Base-by-base conservation (phyloP, 2,797 vertebrate genomes). In the Tadarida brasiliensis region DNA sequence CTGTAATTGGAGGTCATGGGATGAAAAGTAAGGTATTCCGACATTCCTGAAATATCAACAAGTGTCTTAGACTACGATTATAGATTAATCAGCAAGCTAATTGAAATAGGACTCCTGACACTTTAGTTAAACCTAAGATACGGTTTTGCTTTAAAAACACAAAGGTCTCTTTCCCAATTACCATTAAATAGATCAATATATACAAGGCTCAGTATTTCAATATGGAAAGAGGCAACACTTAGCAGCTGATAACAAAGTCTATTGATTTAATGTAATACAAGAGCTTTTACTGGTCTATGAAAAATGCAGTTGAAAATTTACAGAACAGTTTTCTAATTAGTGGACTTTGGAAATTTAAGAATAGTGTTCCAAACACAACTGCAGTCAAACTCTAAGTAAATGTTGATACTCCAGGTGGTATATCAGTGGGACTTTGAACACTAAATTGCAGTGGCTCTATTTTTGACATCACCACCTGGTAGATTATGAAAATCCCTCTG, bases 381-480 rank as follows among this genome's bases (percentile, higher is more conserved):
- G 78, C 94, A 84, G 80, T 73, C 89, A 94, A 96, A 87, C 35
- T 85, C 86, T 24, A 92, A 95, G 61, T 77, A 89, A 87, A 88
- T 5, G 0, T 3, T 88, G 63, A 70, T 95, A 35, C 86, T 84
- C 89, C 61, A 96, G 88, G 89, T 63, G 7, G 63, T 83, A 1
- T 65, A 96, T 90, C 90, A 87, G 82, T 92, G 61, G 78, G 88
- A 95, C 85, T 94, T 81, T 20, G 71, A 95, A 91, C 81, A 82
- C 67, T 63, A 56, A 96, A 94, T 61, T 97, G 54, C 74, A 24
- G 47, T 89, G 74, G 65, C 2, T 2, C 94, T 97, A 93, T 97
- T 97, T 98, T 96, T 95, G 70, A 90, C 92, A 94, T 78, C 86
- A 86, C 92, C 95, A 96, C 92, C 97, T 96, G 96, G 89, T 16